Evolutionary conservation across 2,113 vertebrate genomes (phyloP).

Genomic region (Leptocoma aspasia): DNA sequence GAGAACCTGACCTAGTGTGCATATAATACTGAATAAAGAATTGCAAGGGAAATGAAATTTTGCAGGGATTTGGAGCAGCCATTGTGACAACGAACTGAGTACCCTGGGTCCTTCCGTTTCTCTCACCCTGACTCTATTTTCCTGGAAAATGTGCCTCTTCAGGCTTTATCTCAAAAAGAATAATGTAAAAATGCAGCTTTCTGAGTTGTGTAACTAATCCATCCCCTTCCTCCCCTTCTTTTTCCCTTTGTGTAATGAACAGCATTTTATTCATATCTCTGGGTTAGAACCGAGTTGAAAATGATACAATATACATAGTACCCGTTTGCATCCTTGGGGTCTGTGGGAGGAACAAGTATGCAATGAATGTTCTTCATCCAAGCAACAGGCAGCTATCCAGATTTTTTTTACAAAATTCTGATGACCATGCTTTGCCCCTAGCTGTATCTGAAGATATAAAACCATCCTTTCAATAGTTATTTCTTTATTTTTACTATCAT

Average conservation of each 20-base stretch:
- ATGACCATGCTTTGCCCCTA: slow-evolving; percentile 30
- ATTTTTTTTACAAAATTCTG: slow-evolving; percentile 31
- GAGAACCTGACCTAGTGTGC: background rate
- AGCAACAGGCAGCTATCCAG: slow-evolving; percentile 42
- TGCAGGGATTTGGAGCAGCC: background rate
- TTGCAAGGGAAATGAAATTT: background rate
- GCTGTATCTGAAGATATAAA: slow-evolving; percentile 39
- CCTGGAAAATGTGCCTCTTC: background rate
- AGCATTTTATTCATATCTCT: slow-evolving; percentile 58
- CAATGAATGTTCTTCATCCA: slow-evolving; percentile 46
- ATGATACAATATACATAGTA: slow-evolving; percentile 46
- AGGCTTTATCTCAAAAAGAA: slow-evolving; percentile 19
- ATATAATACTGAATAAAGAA: background rate
- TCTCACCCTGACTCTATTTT: background rate
- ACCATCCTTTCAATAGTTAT: slow-evolving; percentile 29
- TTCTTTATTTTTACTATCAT: slow-evolving; percentile 46
- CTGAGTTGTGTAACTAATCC: slow-evolving; percentile 30
- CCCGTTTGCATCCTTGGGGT: slow-evolving; percentile 47
- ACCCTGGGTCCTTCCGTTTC: background rate
- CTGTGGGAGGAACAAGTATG: slow-evolving; percentile 53
- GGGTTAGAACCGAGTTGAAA: slow-evolving; percentile 40
- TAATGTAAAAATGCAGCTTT: slow-evolving; percentile 2
- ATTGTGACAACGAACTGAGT: background rate
- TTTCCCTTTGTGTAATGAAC: slow-evolving; percentile 28
- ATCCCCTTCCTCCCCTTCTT: background rate